Conservation (phyloP, 2,888 invertebrate genomes). For the Cenopis cana region DNA sequence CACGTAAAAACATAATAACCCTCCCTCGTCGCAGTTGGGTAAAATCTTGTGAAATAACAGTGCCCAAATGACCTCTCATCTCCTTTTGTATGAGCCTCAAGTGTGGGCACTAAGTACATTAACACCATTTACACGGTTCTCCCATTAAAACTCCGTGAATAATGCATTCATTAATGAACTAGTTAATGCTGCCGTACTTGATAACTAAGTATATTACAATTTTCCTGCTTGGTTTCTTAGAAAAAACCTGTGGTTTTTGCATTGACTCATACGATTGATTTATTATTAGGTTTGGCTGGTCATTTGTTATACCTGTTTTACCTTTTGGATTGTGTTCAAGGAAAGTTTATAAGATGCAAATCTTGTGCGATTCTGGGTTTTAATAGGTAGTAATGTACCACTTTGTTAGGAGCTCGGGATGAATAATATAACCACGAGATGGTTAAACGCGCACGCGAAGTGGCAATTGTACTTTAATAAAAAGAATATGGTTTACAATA, state of each 20-base stretch:
- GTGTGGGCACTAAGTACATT: not conserved
- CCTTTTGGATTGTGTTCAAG: slow-evolving; percentile 6
- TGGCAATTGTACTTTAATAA: too few species aligned
- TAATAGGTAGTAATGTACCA: too few species aligned
- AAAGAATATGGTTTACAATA: too few species aligned
- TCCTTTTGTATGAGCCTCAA: not conserved
- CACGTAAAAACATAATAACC: too few species aligned
- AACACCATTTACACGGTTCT: not conserved
- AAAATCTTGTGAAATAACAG: not conserved
- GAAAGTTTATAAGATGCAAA: not conserved
- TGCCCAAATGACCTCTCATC: not conserved
- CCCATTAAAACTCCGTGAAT: not conserved
- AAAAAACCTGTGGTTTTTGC: slow-evolving; percentile 31
- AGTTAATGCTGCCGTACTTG: not conserved
- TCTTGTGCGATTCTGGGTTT: not conserved
- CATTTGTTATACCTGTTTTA: slow-evolving; percentile 4
- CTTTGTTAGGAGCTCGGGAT: too few species aligned
- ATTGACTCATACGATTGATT: slow-evolving; percentile 32
- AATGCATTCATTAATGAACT: not conserved
- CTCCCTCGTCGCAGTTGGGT: too few species aligned
- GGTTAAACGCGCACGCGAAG: too few species aligned
- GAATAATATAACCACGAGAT: too few species aligned
- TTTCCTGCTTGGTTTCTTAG: slow-evolving; percentile 37
- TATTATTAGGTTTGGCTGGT: slow-evolving; percentile 19
- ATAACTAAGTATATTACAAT: slow-evolving; percentile 6